A percentile compares a stretch with the other conserved stretches of the same genome.
phyloP scores from a whole-genome alignment of 2,113 vertebrate genomes.

The Peromyscus polionotus region DNA sequence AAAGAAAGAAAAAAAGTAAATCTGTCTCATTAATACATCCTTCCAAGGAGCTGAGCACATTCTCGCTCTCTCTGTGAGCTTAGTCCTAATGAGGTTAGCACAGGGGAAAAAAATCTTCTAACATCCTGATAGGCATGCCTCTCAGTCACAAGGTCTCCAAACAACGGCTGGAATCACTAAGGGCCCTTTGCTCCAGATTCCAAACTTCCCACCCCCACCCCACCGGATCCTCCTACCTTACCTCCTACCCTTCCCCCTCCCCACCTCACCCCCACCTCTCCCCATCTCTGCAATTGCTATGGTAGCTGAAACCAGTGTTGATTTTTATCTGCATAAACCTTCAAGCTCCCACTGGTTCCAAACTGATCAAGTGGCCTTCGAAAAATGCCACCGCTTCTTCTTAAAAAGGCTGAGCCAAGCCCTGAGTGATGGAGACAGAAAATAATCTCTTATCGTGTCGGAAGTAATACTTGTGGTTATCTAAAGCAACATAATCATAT shows the following conservation, averaged over 20 bases:
- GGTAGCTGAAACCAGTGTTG: constrained; percentile 80
- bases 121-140: neutral
- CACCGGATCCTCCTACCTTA: neutral
- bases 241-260: neutral
- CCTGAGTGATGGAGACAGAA: constrained; percentile 82
- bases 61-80: constrained; percentile 7
- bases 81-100: constrained; percentile 30
- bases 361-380: constrained; percentile 86
- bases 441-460: constrained; percentile 86
- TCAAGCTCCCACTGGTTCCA: constrained; percentile 73
- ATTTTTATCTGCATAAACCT: constrained; percentile 82
- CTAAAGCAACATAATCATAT: constrained; percentile 87
- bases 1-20: neutral
- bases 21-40: neutral
- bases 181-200: neutral
- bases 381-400: constrained; percentile 83
- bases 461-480: constrained; percentile 86
- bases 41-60: neutral
- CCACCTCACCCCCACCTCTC: neutral
- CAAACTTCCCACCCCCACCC: neutral
- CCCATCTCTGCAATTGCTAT: constrained; percentile 46
- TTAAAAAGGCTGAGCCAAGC: constrained; percentile 83
- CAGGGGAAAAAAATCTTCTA: neutral
- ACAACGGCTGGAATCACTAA: neutral
- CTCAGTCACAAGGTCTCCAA: constrained; percentile 56